Conservation (phyloP, 1,140 invertebrate species). For the Apis cerana region DNA sequence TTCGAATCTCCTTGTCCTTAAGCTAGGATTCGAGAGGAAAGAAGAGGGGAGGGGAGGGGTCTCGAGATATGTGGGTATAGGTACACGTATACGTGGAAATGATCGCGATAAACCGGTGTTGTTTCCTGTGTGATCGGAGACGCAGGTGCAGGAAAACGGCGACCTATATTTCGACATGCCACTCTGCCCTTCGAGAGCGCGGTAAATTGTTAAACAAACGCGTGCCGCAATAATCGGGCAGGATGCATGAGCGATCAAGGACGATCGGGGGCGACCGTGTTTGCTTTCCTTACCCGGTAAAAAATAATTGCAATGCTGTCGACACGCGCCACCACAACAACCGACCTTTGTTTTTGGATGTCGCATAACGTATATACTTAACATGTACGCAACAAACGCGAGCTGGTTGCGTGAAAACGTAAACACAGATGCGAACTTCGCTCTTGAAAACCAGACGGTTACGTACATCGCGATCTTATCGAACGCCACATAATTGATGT, state of each 20-base stretch:
- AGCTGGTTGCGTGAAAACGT: constrained; percentile 14
- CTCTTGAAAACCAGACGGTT: constrained; percentile 44
- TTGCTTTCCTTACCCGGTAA: constrained; percentile 13
- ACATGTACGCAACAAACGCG: neutral
- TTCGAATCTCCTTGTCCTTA: constrained; percentile 24
- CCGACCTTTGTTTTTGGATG: constrained; percentile 35
- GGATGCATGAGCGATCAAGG: neutral
- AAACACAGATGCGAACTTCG: constrained; percentile 42
- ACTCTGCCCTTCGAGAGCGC: neutral
- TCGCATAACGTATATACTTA: neutral
- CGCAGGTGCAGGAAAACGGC: constrained; percentile 16
- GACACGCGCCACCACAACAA: neutral
- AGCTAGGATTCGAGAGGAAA: neutral
- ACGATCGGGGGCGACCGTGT: neutral
- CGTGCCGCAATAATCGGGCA: neutral
- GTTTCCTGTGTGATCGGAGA: neutral
- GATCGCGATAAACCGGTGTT: too few species aligned
- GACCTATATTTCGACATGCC: constrained; percentile 28
- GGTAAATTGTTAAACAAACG: neutral
- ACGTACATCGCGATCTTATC: constrained; percentile 13
- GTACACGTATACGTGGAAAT: neutral
- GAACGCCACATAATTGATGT: constrained; percentile 31
- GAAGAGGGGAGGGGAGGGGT: neutral
- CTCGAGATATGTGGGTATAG: neutral
- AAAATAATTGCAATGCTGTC: constrained; percentile 3